phyloP scores from a whole-genome alignment of 2,113 vertebrate species.

The Variabilichromis moorii region DNA sequence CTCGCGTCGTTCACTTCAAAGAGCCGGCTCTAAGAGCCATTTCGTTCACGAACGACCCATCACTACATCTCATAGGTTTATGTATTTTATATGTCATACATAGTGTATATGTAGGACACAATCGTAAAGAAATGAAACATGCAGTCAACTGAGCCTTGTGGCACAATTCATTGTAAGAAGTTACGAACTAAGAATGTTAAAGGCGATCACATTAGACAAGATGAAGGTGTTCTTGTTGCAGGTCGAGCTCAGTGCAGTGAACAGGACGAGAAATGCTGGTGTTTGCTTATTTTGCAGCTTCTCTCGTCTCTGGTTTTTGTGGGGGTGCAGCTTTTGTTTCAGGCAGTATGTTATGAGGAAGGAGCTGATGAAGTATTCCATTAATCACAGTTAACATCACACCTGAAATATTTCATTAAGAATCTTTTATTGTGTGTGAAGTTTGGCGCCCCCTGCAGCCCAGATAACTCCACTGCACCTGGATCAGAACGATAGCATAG shows the following conservation, averaged over 20 bases:
- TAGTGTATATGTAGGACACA: not conserved
- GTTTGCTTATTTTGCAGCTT: not conserved
- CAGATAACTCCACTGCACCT: not conserved
- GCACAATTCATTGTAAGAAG: not conserved
- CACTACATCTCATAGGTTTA: not conserved
- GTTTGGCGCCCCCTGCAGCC: not conserved
- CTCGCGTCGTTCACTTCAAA: too few relatives aligned
- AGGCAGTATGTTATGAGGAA: not conserved
- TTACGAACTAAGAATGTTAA: not conserved
- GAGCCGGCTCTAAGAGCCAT: too few relatives aligned
- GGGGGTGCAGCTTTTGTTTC: accelerated
- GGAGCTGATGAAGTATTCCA: not conserved
- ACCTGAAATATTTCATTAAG: not conserved
- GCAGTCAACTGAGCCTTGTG: not conserved
- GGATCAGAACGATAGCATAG: not conserved
- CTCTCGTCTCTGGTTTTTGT: not conserved
- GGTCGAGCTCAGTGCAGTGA: not conserved
- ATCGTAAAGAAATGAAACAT: not conserved
- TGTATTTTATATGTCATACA: not conserved
- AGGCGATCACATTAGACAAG: not conserved
- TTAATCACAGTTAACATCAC: not conserved
- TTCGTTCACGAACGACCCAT: too few relatives aligned
- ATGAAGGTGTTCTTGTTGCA: not conserved
- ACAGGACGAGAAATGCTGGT: not conserved
- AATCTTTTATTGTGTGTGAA: not conserved